These are phyloP conservation scores for Torymus tubicola DNA, from an alignment of 2,888 invertebrate species.

Conservation along the genomic window DNA sequence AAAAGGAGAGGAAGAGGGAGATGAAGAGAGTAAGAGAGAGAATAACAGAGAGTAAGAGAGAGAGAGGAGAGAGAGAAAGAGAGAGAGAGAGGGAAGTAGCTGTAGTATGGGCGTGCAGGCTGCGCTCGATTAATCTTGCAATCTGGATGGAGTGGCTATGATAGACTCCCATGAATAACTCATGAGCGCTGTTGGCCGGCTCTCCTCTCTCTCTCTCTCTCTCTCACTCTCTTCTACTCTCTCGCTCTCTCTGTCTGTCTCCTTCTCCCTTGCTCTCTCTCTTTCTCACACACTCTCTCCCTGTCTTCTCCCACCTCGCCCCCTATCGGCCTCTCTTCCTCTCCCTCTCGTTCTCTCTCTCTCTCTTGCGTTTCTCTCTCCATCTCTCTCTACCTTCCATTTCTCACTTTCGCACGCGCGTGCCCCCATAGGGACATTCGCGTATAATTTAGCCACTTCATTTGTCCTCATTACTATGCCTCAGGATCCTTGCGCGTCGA, in stretches of 20 bases:
- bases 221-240: constrained; percentile 56
- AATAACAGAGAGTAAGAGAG: too few relatives aligned
- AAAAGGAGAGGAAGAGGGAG: not conserved
- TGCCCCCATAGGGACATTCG: constrained; percentile 71
- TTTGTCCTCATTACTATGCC: constrained; percentile 75
- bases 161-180: constrained; percentile 75
- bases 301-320: too few relatives aligned
- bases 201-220: not conserved
- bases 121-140: constrained; percentile 74
- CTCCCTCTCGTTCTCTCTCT: constrained; percentile 49
- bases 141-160: constrained; percentile 75
- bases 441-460: constrained; percentile 75
- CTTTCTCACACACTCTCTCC: too few relatives aligned
- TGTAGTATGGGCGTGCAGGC: constrained; percentile 58
- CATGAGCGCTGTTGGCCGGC: constrained; percentile 66
- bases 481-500: constrained; percentile 49
- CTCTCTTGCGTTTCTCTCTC: constrained; percentile 40
- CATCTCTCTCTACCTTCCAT: constrained; percentile 57
- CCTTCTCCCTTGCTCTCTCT: too few relatives aligned
- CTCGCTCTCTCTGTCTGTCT: too few relatives aligned
- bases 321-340: constrained; percentile 20
- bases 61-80: not conserved
- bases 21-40: too few relatives aligned
- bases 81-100: not conserved
- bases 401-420: too few relatives aligned